These are phyloP conservation scores for Drosophila ochracea DNA, from an alignment of 2,888 invertebrate species.

Conservation along the genomic window DNA sequence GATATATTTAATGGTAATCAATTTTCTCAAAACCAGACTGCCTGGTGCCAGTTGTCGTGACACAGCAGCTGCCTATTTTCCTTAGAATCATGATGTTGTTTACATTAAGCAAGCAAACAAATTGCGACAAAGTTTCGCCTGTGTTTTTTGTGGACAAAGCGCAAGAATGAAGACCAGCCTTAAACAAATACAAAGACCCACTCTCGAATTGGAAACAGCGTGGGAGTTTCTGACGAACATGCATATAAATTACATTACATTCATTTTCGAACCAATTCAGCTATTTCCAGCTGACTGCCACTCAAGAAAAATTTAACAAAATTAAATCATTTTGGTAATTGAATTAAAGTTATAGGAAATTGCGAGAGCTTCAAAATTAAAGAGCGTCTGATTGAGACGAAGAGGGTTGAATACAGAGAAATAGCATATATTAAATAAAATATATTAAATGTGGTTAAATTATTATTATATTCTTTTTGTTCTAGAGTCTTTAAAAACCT, in stretches of 20 bases:
- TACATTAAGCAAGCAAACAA: constrained; percentile 31
- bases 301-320: neutral
- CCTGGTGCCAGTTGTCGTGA: constrained; percentile 57
- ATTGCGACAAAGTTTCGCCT: constrained; percentile 34
- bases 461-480: too few relatives aligned
- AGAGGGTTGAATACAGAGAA: neutral
- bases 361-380: neutral
- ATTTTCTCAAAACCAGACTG: constrained; percentile 56
- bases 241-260: neutral
- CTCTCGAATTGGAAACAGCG: constrained; percentile 56
- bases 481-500: neutral
- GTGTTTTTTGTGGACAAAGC: constrained; percentile 18
- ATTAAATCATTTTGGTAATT: neutral
- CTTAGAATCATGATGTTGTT: constrained; percentile 52
- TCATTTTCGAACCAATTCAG: neutral
- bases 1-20: neutral
- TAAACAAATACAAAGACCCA: neutral
- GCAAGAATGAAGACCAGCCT: constrained; percentile 21
- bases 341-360: neutral
- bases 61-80: constrained; percentile 71
- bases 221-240: constrained; percentile 39
- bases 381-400: neutral
- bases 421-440: neutral
- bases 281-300: neutral
- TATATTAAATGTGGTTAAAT: neutral